Base-by-base conservation (phyloP, 2,888 invertebrate genomes). In the Oconnorella tubifera region DNA sequence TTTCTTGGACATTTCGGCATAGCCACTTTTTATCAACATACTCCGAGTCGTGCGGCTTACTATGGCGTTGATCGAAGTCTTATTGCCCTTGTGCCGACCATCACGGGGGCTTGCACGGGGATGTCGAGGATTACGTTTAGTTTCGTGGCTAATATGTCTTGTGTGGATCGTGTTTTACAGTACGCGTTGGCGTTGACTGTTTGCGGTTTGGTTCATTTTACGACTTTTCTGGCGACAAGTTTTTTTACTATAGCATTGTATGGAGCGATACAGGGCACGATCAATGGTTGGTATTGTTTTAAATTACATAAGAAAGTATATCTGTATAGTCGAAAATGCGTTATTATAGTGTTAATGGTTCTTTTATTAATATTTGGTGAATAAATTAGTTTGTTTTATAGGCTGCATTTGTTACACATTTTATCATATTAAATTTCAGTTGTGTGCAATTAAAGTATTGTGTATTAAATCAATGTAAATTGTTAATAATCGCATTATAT, bases 21-120 rank as follows among this genome's bases (percentile, higher is more conserved):
- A 19, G 58, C 69, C 27, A 59, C 67, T 14, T 70, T 63, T 51
- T 48, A 63, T 25, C 64, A 63, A 29, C 71, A 69, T 32, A 59
- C 51, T 2, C 58, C 62, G 3, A 70, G 63, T 56, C 49, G 68
- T 19, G 68, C 68, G 31, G 31, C 48, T 23, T 25, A 29, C 56
- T 25, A 60, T 40, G 61, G 66, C 23, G 59, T 71, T 2, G 65
- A 65, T 3, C 62, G 59, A 23, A 31, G 40, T 14, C 19, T 19
- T 27, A 65, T 68, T n/a, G 59, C 69, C 10, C 49, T 63, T n/a
- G 57, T 69, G 33, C 68, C 70, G n/a, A 64, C 68, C 40, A 60
- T 66, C 28, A 63, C 65, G 28, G 70, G 68, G 14, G 57, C 64
- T 1, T 31, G 51, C 3, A 65, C 65, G 27, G 65, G 69, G 3